Percentiles rank a stretch among this genome's conserved stretches.
Evolutionary conservation across 2,888 invertebrate species (phyloP).

Genomic region (Limnephilus lunatus): DNA sequence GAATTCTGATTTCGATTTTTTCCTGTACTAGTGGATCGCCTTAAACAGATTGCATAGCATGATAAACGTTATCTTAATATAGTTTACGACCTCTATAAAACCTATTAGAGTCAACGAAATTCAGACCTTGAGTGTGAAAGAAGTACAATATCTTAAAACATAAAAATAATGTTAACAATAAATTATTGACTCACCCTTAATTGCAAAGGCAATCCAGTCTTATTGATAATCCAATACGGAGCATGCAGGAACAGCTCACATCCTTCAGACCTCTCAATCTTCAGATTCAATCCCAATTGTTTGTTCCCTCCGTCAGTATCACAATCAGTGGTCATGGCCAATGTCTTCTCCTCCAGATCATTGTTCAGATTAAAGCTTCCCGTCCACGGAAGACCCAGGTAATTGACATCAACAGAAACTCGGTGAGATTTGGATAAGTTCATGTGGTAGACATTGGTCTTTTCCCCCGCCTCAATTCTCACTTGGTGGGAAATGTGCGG

Average conservation of each 20-base stretch:
- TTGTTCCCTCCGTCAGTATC: conserved; percentile 82
- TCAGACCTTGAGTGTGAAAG: too few species aligned
- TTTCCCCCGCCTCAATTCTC: conserved; percentile 85
- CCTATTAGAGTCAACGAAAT: too few species aligned
- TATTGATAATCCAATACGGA: conserved; percentile 94
- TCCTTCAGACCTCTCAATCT: conserved; percentile 80
- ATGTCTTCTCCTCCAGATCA: conserved; percentile 81
- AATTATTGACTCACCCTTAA: conserved; percentile 81
- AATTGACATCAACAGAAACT: conserved; percentile 76
- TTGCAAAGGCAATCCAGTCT: conserved; percentile 89
- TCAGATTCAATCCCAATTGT: conserved; percentile 82
- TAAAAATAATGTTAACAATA: not conserved
- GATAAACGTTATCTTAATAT: too few species aligned
- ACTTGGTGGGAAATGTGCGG: conserved; percentile 74
- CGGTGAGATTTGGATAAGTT: conserved; percentile 79
- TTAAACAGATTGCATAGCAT: too few species aligned
- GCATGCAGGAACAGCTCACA: conserved; percentile 85
- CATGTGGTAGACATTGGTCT: conserved; percentile 82
- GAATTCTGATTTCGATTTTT: too few species aligned
- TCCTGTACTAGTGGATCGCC: too few species aligned
- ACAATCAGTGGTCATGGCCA: conserved; percentile 82
- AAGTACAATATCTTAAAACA: too few species aligned
- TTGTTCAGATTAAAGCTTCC: conserved; percentile 83
- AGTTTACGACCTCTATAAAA: too few species aligned
- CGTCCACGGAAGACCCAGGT: conserved; percentile 83